Evolutionary conservation across 92 coral and sea anemone genomes (phyloP), one percentile per base, ranked within the genome.

Genomic region (Paragorgia papillata): DNA sequence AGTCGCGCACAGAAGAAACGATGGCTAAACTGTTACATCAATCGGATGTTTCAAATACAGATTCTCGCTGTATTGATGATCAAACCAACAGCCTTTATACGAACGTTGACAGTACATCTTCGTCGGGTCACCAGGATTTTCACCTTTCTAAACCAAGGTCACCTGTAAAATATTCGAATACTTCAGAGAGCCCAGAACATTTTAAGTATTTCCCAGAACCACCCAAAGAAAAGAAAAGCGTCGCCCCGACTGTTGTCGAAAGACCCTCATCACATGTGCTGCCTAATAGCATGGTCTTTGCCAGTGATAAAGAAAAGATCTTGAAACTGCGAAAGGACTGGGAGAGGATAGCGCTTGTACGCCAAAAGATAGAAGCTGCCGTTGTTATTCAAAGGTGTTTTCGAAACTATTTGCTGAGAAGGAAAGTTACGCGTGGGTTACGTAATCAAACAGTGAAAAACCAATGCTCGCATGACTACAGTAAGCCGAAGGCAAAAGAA

Each of bases 351-450:
- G 68, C 84, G 29, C 61, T 84, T 28, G 83, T 94, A 30, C 97
- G 98, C 31, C 79, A 69, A 24, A 94, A 94, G 77, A 88, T 91
- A 50, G 83, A 90, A 37, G 98, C 98, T 18, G 98, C 98, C 0
- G 65, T 86, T 9, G 26, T 70, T 20, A 82, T 94, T 53, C 98
- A 94, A 46, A 80, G 86, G 19, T 88, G 86, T 85, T 94, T 84
- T 75, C 79, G 97, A 12, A 25, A 62, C n/a, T 62, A 79, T 21
- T 0, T 53, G 64, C 33, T 10, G 24, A 8, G 29, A 20, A 63
- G 26, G 0, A 26, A 0, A 6, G 0, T 40, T 0, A 15, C 9
- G 53, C 20, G 31, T 10, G 24, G 12, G 14, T 24, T 10, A 1
- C 12, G 19, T 31, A 20, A 12, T 1, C 7, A 19, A 25, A 3